These are phyloP conservation scores for Scolanthus callimorphus DNA, from an alignment of 92 coral and sea anemone genomes.

Conservation along the genomic window DNA sequence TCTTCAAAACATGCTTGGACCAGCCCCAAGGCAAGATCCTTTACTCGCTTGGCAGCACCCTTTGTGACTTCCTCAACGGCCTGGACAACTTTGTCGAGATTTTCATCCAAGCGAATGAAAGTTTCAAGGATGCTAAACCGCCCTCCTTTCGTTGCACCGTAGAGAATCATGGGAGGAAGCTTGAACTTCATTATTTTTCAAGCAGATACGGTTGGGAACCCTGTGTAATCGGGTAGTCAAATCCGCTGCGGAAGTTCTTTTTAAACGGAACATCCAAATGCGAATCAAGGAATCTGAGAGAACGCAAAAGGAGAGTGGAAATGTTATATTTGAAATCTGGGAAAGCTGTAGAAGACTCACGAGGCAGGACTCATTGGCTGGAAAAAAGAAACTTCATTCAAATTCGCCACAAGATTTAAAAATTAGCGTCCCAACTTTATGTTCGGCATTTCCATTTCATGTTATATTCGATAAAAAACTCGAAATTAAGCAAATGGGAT, in stretches of 20 bases:
- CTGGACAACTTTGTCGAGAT: constrained; percentile 73
- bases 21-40: constrained; percentile 55
- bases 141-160: constrained; percentile 62
- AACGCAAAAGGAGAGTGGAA: constrained; percentile 16
- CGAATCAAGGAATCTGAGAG: constrained; percentile 1
- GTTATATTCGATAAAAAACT: constrained; percentile 63
- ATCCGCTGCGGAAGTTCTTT: constrained; percentile 63
- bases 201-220: constrained; percentile 68
- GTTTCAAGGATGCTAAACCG: constrained; percentile 43
- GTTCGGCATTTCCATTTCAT: constrained; percentile 83
- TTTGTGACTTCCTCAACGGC: constrained; percentile 77
- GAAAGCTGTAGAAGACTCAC: constrained; percentile 11
- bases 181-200: constrained; percentile 70
- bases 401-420: constrained; percentile 46
- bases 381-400: constrained; percentile 20
- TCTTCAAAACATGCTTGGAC: constrained; percentile 53
- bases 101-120: constrained; percentile 38
- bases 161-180: constrained; percentile 35
- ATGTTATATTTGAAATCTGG: constrained; percentile 41
- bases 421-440: constrained; percentile 56
- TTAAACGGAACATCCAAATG: constrained; percentile 7
- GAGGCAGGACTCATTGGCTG: constrained; percentile 11
- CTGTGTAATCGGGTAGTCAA: constrained; percentile 67
- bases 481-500: constrained; percentile 77
- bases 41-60: constrained; percentile 58